Conservation (phyloP, 2,797 vertebrate species). For the Furcifer pardalis region DNA sequence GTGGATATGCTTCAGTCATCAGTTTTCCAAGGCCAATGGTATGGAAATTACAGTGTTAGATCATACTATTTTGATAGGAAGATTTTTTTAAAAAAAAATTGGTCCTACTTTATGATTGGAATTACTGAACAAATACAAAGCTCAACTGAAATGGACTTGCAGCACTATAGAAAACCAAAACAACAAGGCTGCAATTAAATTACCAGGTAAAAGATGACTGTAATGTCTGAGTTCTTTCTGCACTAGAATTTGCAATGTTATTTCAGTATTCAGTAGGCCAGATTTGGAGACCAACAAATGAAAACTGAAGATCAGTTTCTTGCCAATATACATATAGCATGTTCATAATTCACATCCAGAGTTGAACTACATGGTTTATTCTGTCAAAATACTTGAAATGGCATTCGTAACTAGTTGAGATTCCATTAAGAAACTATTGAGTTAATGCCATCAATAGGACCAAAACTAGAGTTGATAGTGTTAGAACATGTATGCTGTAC, state of each 20-base stretch:
- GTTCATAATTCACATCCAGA: neutral
- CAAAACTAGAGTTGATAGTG: neutral
- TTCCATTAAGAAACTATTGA: neutral
- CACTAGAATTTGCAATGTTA: slow-evolving; percentile 9
- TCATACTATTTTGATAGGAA: neutral
- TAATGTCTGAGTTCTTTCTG: neutral
- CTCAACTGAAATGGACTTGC: neutral
- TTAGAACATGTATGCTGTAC: neutral
- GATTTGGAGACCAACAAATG: neutral
- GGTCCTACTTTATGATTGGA: neutral
- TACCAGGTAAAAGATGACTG: slow-evolving; percentile 26
- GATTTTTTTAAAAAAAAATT: neutral
- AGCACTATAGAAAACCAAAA: slow-evolving; percentile 25
- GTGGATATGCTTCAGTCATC: neutral
- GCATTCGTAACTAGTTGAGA: slow-evolving; percentile 1
- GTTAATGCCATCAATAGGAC: neutral
- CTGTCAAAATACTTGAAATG: neutral
- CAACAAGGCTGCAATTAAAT: neutral
- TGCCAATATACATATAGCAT: neutral
- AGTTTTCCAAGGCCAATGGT: neutral
- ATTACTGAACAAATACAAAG: neutral
- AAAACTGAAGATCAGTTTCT: neutral
- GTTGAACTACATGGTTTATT: rapidly evolving
- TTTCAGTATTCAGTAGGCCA: neutral
- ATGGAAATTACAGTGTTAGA: neutral